A percentile compares a stretch with the other conserved stretches of the same genome.
phyloP scores from a whole-genome alignment of 1,140 invertebrate genomes.

The Megalopta genalis region DNA sequence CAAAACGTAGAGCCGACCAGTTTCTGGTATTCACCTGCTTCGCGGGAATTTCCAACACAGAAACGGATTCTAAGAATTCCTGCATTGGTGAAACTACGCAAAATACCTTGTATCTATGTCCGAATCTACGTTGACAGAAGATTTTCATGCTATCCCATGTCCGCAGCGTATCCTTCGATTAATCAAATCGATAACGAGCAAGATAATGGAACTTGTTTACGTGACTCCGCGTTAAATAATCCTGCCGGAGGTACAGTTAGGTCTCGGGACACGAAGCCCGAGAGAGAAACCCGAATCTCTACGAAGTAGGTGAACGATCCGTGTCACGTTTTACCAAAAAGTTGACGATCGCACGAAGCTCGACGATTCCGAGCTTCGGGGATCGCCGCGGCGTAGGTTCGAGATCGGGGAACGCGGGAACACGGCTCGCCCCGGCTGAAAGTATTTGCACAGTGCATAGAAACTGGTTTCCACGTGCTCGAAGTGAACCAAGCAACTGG shows the following conservation, averaged over 20 bases:
- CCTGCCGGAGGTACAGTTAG: not conserved
- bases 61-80: not conserved
- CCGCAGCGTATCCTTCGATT: not conserved
- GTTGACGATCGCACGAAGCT: not conserved
- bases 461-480: slow-evolving; percentile 56
- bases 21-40: not conserved
- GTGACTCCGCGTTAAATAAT: not conserved
- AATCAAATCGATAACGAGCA: not conserved
- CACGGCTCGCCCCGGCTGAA: slow-evolving; percentile 17
- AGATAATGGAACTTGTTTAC: not conserved
- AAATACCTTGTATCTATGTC: not conserved
- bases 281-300: slow-evolving; percentile 16
- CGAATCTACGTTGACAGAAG: too few species aligned
- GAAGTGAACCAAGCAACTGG: slow-evolving; percentile 65
- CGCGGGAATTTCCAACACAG: not conserved
- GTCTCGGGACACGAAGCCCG: not conserved
- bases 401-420: not conserved
- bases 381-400: too few species aligned
- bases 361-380: too few species aligned
- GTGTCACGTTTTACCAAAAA: slow-evolving; percentile 14
- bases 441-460: slow-evolving; percentile 54
- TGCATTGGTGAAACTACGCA: not conserved
- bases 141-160: not conserved
- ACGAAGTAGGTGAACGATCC: slow-evolving; percentile 38
- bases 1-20: not conserved